Conservation (phyloP, 92 coral and sea anemone genomes). For the Palythoa caribaeorum region DNA sequence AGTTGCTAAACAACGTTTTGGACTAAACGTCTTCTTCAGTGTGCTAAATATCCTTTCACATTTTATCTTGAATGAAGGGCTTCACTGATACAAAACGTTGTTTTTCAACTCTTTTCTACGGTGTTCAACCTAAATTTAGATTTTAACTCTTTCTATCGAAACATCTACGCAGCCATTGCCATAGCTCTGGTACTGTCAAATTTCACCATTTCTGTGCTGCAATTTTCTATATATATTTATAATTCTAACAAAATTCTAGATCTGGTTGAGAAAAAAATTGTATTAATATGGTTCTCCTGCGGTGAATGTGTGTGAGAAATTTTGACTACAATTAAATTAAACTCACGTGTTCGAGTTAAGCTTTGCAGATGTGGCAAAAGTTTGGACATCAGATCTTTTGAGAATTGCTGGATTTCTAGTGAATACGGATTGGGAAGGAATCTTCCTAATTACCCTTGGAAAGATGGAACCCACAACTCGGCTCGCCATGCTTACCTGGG, state of each 20-base stretch:
- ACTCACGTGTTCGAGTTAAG: slow-evolving; percentile 23
- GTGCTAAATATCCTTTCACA: no score
- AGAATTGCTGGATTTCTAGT: not conserved
- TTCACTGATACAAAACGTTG: no score
- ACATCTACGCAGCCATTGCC: no score
- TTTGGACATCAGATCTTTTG: not conserved
- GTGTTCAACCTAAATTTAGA: no score
- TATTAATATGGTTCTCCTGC: not conserved
- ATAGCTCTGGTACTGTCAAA: not conserved
- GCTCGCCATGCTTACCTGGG: not conserved
- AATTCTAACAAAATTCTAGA: not conserved
- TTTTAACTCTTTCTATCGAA: no score
- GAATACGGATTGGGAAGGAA: no score
- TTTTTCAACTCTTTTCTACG: no score
- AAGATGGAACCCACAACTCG: not conserved
- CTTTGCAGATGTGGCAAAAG: slow-evolving; percentile 15
- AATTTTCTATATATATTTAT: no score
- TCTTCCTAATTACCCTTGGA: not conserved
- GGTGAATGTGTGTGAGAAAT: not conserved
- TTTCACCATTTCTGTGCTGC: not conserved
- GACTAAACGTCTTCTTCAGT: no score
- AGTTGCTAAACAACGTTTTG: no score
- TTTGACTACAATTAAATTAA: not conserved
- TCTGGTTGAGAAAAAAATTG: not conserved
- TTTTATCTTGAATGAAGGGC: no score